A percentile compares a stretch with the other conserved stretches of the same genome.
Conservation (phyloP, 1,140 invertebrate genomes). For the Battus philenor region DNA sequence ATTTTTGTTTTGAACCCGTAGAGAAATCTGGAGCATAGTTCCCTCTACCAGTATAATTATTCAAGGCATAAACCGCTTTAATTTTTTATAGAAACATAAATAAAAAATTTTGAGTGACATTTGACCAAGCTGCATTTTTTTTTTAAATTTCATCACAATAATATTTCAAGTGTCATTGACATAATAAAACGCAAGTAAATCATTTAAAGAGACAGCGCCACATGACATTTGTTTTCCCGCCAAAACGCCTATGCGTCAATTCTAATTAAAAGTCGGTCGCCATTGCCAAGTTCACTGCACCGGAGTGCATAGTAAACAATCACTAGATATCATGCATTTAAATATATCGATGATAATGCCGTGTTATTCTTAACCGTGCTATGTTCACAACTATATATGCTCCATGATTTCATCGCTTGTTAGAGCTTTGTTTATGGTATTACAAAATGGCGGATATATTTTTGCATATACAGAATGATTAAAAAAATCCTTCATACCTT, state of each 20-base stretch:
- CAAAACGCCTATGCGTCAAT: constrained; percentile 3
- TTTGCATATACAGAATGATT: neutral
- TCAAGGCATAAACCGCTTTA: too few relatives aligned
- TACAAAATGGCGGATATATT: neutral
- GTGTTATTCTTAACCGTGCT: constrained; percentile 6
- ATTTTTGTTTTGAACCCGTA: too few relatives aligned
- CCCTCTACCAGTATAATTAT: too few relatives aligned
- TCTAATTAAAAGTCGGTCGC: constrained; percentile 16
- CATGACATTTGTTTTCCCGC: constrained; percentile 1
- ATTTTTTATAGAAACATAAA: too few relatives aligned
- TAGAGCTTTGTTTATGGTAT: too few relatives aligned
- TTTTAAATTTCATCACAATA: neutral
- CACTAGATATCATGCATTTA: neutral
- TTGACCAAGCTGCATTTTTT: too few relatives aligned
- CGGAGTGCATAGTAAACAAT: constrained; percentile 15
- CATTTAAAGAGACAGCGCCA: neutral
- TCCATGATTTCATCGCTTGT: constrained; percentile 1
- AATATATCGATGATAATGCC: constrained; percentile 6
- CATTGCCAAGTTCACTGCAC: constrained; percentile 35
- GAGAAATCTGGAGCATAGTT: too few relatives aligned
- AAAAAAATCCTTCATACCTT: too few relatives aligned
- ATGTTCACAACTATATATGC: constrained; percentile 1
- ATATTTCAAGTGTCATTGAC: neutral
- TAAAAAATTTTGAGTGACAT: too few relatives aligned
- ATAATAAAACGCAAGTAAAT: neutral